A percentile compares a stretch with the other conserved stretches of the same genome.
Conservation (phyloP, 2,113 vertebrate genomes). For the Trogon surrucura region DNA sequence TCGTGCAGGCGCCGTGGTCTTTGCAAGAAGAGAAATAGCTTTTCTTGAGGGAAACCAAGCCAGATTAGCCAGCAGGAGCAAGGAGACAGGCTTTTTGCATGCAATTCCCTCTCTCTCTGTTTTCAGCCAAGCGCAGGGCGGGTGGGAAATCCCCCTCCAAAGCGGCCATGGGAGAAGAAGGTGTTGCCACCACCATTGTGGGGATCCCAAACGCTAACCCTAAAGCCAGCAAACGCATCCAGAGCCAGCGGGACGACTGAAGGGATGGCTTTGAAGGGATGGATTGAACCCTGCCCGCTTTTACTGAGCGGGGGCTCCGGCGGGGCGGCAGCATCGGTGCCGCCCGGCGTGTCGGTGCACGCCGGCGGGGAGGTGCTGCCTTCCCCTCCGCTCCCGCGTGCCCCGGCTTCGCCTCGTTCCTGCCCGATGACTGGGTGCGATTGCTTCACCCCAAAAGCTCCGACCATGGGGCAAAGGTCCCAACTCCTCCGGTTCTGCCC, state of each 20-base stretch:
- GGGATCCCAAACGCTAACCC: not conserved
- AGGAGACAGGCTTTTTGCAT: not conserved
- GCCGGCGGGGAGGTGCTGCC: not conserved
- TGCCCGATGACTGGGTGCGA: not conserved
- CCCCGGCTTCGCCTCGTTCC: not conserved
- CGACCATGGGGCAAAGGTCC: rapidly evolving
- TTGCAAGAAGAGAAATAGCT: not conserved
- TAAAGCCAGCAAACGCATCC: rapidly evolving
- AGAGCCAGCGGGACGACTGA: not conserved
- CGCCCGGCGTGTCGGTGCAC: not conserved
- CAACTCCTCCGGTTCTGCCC: not conserved
- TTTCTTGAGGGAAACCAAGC: not conserved
- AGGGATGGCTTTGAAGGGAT: not conserved
- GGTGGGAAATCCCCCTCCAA: not conserved
- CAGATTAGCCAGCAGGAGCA: rapidly evolving
- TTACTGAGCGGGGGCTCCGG: rapidly evolving
- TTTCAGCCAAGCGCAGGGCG: not conserved
- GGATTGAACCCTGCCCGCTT: rapidly evolving
- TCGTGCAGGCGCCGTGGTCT: rapidly evolving
- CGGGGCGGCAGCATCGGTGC: not conserved
- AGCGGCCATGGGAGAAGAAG: rapidly evolving
- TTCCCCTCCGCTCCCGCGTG: not conserved
- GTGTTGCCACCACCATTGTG: rapidly evolving
- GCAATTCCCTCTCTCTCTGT: not conserved
- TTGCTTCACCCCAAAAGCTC: constrained; percentile 28